Evolutionary conservation across 2,888 invertebrate genomes (phyloP).

Genomic region (Venustoraphidia nigricollis): DNA sequence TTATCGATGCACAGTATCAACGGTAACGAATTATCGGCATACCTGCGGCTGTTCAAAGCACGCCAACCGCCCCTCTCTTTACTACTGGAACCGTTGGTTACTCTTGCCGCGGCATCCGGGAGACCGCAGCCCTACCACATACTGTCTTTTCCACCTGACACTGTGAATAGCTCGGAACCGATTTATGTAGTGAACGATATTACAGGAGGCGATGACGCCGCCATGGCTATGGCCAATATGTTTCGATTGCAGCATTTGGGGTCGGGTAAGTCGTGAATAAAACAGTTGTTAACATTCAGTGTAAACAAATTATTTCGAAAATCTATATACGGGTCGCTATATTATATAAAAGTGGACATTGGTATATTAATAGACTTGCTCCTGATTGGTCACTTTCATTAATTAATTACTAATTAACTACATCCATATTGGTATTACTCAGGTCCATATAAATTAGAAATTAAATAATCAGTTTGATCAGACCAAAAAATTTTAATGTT

Average conservation of each 20-base stretch:
- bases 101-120: constrained; percentile 28
- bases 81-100: constrained; percentile 35
- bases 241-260: constrained; percentile 5
- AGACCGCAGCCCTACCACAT: constrained; percentile 38
- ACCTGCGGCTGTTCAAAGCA: constrained; percentile 41
- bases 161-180: not conserved
- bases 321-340: no score
- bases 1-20: constrained; percentile 37
- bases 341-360: no score
- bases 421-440: no score
- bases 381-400: no score
- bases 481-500: no score
- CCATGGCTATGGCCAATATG: constrained; percentile 5
- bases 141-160: constrained; percentile 33
- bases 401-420: no score
- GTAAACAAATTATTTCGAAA: not conserved
- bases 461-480: no score
- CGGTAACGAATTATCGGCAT: constrained; percentile 36
- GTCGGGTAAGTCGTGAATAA: not conserved
- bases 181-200: no score
- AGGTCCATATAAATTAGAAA: no score
- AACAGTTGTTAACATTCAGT: not conserved
- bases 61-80: constrained; percentile 36
- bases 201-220: constrained; percentile 1
- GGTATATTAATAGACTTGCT: no score